Conservation (phyloP, 2,797 vertebrate genomes). For the Argya squamiceps region DNA sequence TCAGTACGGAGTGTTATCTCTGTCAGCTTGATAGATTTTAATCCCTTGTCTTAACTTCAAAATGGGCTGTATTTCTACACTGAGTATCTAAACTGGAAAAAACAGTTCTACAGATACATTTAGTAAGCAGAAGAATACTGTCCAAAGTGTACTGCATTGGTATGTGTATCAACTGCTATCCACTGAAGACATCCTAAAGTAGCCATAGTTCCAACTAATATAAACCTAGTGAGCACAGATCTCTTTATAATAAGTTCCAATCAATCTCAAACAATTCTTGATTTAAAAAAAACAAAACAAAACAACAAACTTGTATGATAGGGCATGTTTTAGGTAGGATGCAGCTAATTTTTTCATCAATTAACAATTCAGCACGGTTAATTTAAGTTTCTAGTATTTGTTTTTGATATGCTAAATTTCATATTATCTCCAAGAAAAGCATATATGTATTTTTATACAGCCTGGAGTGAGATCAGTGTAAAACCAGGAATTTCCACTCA, state of each 20-base stretch:
- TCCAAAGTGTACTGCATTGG: conserved; percentile 15
- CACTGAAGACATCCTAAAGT: background rate
- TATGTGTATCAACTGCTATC: background rate
- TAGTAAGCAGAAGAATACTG: conserved; percentile 55
- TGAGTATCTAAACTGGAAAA: background rate
- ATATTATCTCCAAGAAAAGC: conserved; percentile 65
- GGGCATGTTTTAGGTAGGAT: background rate
- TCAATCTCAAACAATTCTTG: background rate
- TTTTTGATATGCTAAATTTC: conserved; percentile 64
- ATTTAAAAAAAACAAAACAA: background rate
- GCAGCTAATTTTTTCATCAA: conserved; percentile 1
- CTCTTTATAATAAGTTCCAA: background rate
- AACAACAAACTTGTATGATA: background rate
- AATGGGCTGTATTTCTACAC: background rate
- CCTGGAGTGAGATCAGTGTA: conserved; percentile 62
- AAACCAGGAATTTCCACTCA: conserved; percentile 70
- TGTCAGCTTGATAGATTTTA: background rate
- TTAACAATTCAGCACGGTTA: conserved; percentile 60
- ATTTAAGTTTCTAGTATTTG: conserved; percentile 61
- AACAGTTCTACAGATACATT: background rate
- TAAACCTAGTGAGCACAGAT: background rate
- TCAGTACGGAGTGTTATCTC: background rate
- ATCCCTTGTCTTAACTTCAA: background rate
- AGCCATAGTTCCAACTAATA: background rate
- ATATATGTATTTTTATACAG: conserved; percentile 58